Base-by-base conservation (phyloP, 1,140 invertebrate species). In the Sinonovacula constricta region DNA sequence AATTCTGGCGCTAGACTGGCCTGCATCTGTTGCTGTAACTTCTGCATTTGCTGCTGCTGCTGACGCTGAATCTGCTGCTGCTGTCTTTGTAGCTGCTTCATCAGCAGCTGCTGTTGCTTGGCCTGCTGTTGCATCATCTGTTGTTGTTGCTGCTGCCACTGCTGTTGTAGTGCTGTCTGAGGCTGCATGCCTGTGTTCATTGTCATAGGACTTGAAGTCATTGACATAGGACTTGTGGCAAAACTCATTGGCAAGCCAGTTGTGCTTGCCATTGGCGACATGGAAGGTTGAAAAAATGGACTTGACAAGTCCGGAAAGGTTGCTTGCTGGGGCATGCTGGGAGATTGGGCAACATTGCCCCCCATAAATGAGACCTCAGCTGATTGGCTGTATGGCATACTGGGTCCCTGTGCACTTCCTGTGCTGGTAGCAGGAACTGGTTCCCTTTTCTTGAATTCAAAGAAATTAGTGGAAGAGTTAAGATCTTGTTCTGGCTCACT, bases 401-500 rank as follows among this genome's bases (percentile, higher is more conserved):
- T n/a, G n/a, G n/a, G n/a, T n/a, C n/a, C n/a, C n/a, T n/a, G n/a
- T n/a, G n/a, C n/a, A n/a, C n/a, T n/a, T n/a, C n/a, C n/a, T n/a
- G n/a, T n/a, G n/a, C n/a, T n/a, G n/a, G n/a, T n/a, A n/a, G n/a
- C n/a, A n/a, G n/a, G n/a, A n/a, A n/a, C n/a, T n/a, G n/a, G n/a
- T n/a, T 77, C 74, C 22, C 68, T 69, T 30, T 56, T 77, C 65
- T 77, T 77, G 33, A 77, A 77, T 51, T 53, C 57, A 30, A 77
- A 77, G 39, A 77, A 77, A 28, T 77, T 63, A 39, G 74, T 77
- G 5, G 65, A 69, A 0, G 71, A 75, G 30, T 75, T 75, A 15
- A 75, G 62, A n/a, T 75, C 71, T 36, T 65, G 51, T 30, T 75
- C 71, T 51, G n/a, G 49, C 18, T 0, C 18, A 0, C 7, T 18